phyloP scores from a whole-genome alignment of 2,113 vertebrate species.

The Catharus fuscescens region DNA sequence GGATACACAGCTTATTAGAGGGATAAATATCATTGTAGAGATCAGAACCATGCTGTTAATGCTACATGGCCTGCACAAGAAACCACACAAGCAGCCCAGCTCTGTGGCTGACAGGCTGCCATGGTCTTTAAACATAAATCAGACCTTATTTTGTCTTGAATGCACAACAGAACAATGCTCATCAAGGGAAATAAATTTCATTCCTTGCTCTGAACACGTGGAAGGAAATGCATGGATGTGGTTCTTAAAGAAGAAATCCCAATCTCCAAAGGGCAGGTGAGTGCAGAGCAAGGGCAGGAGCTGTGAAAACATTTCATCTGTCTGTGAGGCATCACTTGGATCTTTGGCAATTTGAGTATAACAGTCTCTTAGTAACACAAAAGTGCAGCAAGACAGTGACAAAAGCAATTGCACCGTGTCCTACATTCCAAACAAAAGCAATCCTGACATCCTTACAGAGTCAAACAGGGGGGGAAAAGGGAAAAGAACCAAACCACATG shows the following conservation, averaged over 20 bases:
- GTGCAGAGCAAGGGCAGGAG: not conserved
- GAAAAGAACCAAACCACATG: not conserved
- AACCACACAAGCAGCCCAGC: not conserved
- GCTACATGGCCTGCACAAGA: not conserved
- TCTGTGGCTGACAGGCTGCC: not conserved
- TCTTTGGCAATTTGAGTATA: not conserved
- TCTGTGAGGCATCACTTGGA: not conserved
- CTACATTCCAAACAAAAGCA: not conserved
- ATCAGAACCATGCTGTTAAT: not conserved
- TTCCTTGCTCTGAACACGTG: not conserved
- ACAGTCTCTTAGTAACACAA: not conserved
- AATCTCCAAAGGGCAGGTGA: not conserved
- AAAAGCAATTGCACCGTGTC: not conserved
- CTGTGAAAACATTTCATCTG: not conserved
- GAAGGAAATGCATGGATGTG: not conserved
- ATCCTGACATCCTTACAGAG: not conserved
- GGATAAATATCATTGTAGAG: not conserved
- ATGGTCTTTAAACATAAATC: not conserved
- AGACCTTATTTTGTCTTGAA: not conserved
- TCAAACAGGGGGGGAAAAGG: accelerated
- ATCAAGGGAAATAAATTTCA: not conserved
- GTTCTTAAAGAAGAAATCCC: not conserved
- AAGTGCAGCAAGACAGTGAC: not conserved
- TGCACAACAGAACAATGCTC: not conserved
- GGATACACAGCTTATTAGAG: not conserved